Conservation (phyloP, 2,888 invertebrate genomes). For the Nomada fabriciana region DNA sequence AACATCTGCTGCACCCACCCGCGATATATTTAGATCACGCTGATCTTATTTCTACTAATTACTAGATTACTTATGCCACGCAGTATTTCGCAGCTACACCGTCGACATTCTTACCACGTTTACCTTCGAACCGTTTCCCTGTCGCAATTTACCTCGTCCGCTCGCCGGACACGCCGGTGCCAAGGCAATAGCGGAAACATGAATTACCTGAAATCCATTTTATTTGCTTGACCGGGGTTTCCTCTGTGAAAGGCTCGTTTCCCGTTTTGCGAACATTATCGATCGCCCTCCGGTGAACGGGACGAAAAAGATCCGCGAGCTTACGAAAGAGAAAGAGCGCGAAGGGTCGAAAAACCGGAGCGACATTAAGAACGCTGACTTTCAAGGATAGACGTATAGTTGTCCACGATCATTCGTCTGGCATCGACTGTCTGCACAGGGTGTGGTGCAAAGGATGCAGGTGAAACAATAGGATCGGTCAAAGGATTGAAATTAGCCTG, state of each 20-base stretch:
- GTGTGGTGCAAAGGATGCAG: neutral
- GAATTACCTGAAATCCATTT: slow-evolving; percentile 65
- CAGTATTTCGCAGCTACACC: slow-evolving; percentile 20
- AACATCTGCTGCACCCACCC: neutral
- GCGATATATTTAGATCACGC: slow-evolving; percentile 21
- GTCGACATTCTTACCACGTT: slow-evolving; percentile 28
- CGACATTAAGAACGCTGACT: slow-evolving; percentile 10
- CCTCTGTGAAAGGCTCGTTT: slow-evolving; percentile 62
- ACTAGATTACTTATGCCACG: slow-evolving; percentile 16
- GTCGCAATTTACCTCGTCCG: slow-evolving; percentile 51
- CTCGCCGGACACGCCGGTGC: slow-evolving; percentile 36
- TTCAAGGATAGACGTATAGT: slow-evolving; percentile 13
- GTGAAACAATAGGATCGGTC: neutral
- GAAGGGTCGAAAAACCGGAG: slow-evolving; percentile 31
- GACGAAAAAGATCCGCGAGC: slow-evolving; percentile 43
- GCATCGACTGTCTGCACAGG: neutral
- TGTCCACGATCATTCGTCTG: neutral
- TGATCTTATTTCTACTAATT: slow-evolving; percentile 55
- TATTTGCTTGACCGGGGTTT: slow-evolving; percentile 47
- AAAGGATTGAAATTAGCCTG: too few relatives aligned
- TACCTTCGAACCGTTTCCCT: slow-evolving; percentile 37
- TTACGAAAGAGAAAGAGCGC: slow-evolving; percentile 40
- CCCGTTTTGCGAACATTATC: slow-evolving; percentile 57
- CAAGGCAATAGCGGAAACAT: slow-evolving; percentile 60
- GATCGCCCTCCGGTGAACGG: slow-evolving; percentile 55